Base-by-base conservation (phyloP, 2,113 vertebrate genomes). In the Orientallactaga bullata region DNA sequence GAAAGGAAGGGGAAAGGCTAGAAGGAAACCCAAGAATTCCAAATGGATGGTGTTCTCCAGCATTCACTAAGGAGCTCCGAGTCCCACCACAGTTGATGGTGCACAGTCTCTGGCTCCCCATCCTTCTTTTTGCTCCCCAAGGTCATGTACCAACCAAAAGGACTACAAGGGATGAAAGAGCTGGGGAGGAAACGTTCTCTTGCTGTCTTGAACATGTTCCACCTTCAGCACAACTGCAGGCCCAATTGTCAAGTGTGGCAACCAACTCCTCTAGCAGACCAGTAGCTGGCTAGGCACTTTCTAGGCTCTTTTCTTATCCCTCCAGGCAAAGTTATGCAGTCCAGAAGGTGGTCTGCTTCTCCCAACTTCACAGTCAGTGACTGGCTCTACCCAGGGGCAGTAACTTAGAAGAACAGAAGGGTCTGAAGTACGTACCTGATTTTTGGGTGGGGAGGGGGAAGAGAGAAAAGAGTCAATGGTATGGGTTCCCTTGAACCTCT, bases 1-100 rank as follows among this genome's bases (percentile, higher is more conserved):
- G 30, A 82, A 73, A 65, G 47, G 24, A 42, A 68, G 17, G 32
- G 81, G 21, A 76, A 83, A 93, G 39, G 51, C 39, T 51, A 88
- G 42, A 55, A 88, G 87, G 21, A 95, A 91, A 76, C n/a, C 60
- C n/a, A 80, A 73, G 28, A 26, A 73, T 51, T 93, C 80, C 30
- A 65, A 16, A 80, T 32, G 58, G 66, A 39, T 37, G 60, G 37
- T 90, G 21, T 32, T 47, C 39, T 81, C 30, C 63, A 78, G 72
- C 51, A 91, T 65, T 32, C 55, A 73, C 42, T 51, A 74, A 73
- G 55, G 91, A 35, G 28, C 61, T 85, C 15, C 18, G 10, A 65
- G 55, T 90, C 92, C 85, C 80, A 60, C 65, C 37, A 3, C 82
- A 72, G 66, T 85, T 51, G 90, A 51, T 73, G 35, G 71, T 65